Conservation (phyloP, 2,113 vertebrate genomes). For the Oncorhynchus keta region DNA sequence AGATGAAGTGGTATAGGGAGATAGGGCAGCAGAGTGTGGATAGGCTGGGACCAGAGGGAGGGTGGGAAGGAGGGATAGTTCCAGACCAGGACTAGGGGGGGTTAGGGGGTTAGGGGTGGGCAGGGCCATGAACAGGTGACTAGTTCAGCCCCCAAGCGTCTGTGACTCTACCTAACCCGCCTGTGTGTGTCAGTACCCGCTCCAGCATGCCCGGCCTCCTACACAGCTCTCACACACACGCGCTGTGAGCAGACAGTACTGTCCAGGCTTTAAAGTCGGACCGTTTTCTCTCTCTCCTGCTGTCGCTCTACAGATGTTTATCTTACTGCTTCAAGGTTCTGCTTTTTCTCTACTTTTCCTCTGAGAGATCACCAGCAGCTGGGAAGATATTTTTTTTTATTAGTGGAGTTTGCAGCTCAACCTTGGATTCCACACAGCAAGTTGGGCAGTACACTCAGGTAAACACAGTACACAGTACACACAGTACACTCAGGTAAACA, state of each 20-base stretch:
- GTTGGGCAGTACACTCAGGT: slow-evolving; percentile 59
- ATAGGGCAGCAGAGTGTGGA: neutral
- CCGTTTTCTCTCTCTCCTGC: slow-evolving; percentile 32
- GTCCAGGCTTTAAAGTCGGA: slow-evolving; percentile 34
- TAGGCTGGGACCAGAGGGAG: slow-evolving; percentile 17
- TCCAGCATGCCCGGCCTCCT: slow-evolving; percentile 57
- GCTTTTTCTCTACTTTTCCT: slow-evolving; percentile 36
- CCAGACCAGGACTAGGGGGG: neutral
- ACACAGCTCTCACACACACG: slow-evolving; percentile 20
- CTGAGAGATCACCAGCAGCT: slow-evolving; percentile 39
- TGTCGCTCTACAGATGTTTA: slow-evolving; percentile 2
- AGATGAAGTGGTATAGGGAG: neutral
- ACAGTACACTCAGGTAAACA: no score
- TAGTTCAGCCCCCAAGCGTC: slow-evolving; percentile 52
- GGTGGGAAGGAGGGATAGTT: neutral
- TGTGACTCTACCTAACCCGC: slow-evolving; percentile 14
- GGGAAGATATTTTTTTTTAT: slow-evolving; percentile 22
- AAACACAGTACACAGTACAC: neutral
- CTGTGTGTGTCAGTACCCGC: slow-evolving; percentile 31
- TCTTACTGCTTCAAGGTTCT: neutral
- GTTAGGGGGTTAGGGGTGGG: slow-evolving; percentile 27
- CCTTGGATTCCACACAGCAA: slow-evolving; percentile 75
- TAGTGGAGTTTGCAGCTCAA: slow-evolving; percentile 56
- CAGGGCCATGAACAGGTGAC: slow-evolving; percentile 61
- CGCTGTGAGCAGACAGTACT: slow-evolving; percentile 9